A percentile compares a stretch with the other conserved stretches of the same genome.
These are phyloP conservation scores for Heterohyrax brucei DNA, from an alignment of 2,797 vertebrate genomes.

Conservation along the genomic window DNA sequence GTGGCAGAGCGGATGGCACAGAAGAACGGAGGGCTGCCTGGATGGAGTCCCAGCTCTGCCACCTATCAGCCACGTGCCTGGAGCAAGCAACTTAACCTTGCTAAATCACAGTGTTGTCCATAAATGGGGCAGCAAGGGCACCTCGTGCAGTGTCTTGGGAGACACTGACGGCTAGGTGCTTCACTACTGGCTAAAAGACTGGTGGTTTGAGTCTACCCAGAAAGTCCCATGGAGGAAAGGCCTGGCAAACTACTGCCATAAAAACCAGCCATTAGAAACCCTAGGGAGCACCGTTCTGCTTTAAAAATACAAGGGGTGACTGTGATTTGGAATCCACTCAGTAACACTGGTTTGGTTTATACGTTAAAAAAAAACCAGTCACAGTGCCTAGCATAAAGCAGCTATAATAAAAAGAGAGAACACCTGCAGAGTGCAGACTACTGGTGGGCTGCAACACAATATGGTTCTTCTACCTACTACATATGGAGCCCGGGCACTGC, in stretches of 20 bases:
- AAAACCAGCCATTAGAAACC: too few species aligned
- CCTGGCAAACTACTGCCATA: too few species aligned
- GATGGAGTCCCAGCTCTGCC: background rate
- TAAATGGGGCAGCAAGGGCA: background rate
- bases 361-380: background rate
- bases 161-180: too few species aligned
- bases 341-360: too few species aligned
- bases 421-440: background rate
- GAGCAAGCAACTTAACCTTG: background rate
- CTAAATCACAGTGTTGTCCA: background rate
- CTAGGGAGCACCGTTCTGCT: too few species aligned
- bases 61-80: background rate
- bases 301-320: too few species aligned
- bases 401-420: background rate
- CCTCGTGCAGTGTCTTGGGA: background rate
- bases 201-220: too few species aligned
- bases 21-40: background rate
- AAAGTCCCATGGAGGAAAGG: too few species aligned
- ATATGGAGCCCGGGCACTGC: too few species aligned
- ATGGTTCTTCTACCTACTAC: background rate
- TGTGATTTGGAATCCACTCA: too few species aligned
- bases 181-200: too few species aligned
- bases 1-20: background rate
- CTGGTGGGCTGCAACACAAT: background rate
- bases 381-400: background rate